Evolutionary conservation across 2,797 vertebrate genomes (phyloP).

Genomic region (Parambassis ranga): DNA sequence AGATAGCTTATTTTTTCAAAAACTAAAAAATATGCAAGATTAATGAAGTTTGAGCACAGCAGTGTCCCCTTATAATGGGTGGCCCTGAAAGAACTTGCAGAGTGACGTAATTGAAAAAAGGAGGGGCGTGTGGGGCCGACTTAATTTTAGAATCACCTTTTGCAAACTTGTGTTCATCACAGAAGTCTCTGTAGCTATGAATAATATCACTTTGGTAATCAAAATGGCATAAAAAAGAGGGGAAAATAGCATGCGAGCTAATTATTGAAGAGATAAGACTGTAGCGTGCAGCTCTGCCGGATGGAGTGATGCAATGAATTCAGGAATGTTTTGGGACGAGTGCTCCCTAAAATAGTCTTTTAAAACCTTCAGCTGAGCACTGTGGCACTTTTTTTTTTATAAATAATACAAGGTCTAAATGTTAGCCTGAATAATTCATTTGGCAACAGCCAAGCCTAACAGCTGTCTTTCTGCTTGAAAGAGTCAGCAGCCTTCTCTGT

Average conservation of each 20-base stretch:
- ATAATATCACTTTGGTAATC: constrained; percentile 1
- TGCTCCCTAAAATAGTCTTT: constrained; percentile 55
- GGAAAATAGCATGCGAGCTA: not conserved
- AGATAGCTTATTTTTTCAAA: too few relatives aligned
- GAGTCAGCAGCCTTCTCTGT: constrained; percentile 28
- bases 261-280: not conserved
- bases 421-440: constrained; percentile 70
- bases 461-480: constrained; percentile 54
- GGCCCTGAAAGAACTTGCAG: constrained; percentile 12
- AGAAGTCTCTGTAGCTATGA: constrained; percentile 27
- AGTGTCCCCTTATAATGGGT: constrained; percentile 11
- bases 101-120: constrained; percentile 29
- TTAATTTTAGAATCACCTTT: constrained; percentile 60
- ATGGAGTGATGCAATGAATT: constrained; percentile 17
- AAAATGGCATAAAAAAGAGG: not conserved
- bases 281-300: not conserved
- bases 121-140: not conserved
- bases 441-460: constrained; percentile 62
- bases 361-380: constrained; percentile 57
- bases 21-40: not conserved
- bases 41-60: not conserved
- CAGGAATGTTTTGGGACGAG: constrained; percentile 49
- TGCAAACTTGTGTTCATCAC: constrained; percentile 46
- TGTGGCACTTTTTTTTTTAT: constrained; percentile 63
- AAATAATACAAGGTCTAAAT: constrained; percentile 77